Conservation (phyloP, 2,797 vertebrate species). For the Cyclura pinguis region DNA sequence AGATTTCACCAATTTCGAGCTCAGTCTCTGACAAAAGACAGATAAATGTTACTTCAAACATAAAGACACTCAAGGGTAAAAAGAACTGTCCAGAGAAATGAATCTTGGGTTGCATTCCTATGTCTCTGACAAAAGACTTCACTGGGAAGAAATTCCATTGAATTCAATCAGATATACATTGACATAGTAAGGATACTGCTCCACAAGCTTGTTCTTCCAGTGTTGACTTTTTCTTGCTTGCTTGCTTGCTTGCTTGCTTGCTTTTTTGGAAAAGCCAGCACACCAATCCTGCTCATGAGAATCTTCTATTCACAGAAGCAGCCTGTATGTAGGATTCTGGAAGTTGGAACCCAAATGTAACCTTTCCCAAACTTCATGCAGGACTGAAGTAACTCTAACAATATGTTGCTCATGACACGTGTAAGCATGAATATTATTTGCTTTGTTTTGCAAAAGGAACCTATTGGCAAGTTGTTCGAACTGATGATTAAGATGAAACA, state of each 20-base stretch:
- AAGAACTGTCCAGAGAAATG: not conserved
- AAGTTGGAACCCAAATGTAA: too few relatives aligned
- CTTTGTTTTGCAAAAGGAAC: not conserved
- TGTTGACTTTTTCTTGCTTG: not conserved
- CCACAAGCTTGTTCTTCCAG: not conserved
- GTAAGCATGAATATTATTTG: not conserved
- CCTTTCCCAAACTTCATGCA: too few relatives aligned
- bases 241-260: too few relatives aligned
- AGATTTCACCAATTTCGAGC: not conserved
- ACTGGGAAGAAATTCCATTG: not conserved
- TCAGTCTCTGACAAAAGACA: conserved; percentile 12
- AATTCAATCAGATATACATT: not conserved
- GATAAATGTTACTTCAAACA: not conserved
- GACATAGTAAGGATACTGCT: not conserved
- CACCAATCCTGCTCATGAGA: not conserved
- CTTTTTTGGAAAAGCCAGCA: not conserved
- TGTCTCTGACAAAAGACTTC: not conserved
- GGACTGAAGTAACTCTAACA: not conserved
- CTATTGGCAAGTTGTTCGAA: not conserved
- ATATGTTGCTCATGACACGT: not conserved
- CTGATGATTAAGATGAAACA: not conserved
- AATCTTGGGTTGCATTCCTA: not conserved
- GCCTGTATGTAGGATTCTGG: too few relatives aligned
- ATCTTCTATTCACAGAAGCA: not conserved
- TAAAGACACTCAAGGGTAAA: not conserved